A percentile compares a stretch with the other conserved stretches of the same genome.
phyloP scores from a whole-genome alignment of 2,113 vertebrate species.

The Atherinomorus stipes region DNA sequence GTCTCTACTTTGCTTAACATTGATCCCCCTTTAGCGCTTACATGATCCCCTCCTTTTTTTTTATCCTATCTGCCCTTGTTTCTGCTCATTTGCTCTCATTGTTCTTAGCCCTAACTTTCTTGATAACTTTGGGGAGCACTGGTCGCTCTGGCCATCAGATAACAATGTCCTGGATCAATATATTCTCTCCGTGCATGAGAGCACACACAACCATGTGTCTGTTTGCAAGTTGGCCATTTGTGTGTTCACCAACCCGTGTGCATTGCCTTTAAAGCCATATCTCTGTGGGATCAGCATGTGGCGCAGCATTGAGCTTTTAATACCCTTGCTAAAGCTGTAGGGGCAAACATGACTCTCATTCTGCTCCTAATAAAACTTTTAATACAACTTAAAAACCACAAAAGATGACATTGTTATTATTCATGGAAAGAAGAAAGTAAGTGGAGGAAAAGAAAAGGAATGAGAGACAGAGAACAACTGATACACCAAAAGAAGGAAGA shows the following conservation, averaged over 20 bases:
- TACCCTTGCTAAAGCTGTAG: slow-evolving; percentile 54
- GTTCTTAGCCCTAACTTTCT: slow-evolving; percentile 39
- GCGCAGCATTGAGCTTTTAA: slow-evolving; percentile 71
- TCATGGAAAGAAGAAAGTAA: slow-evolving; percentile 38
- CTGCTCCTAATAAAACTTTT: slow-evolving; percentile 58
- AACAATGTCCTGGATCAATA: slow-evolving; percentile 69
- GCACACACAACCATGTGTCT: slow-evolving; percentile 12
- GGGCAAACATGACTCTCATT: slow-evolving; percentile 36
- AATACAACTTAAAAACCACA: slow-evolving; percentile 58
- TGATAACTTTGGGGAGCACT: slow-evolving; percentile 68
- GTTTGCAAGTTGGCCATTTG: slow-evolving; percentile 11
- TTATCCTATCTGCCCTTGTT: slow-evolving; percentile 15
- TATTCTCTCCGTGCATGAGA: slow-evolving; percentile 21
- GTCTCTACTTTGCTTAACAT: slow-evolving; percentile 7
- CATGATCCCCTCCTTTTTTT: slow-evolving; percentile 21
- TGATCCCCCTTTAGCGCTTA: slow-evolving; percentile 14
- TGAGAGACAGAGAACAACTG: neutral
- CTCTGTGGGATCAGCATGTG: slow-evolving; percentile 66
- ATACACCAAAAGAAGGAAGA: neutral
- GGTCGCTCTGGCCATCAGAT: slow-evolving; percentile 71
- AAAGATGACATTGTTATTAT: slow-evolving; percentile 65
- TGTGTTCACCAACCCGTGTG: slow-evolving; percentile 16
- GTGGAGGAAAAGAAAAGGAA: neutral
- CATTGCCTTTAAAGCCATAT: slow-evolving; percentile 62
- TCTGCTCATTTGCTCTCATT: slow-evolving; percentile 44